Base-by-base conservation (phyloP, 92 coral and sea anemone species). In the Virgularia gustaviana region DNA sequence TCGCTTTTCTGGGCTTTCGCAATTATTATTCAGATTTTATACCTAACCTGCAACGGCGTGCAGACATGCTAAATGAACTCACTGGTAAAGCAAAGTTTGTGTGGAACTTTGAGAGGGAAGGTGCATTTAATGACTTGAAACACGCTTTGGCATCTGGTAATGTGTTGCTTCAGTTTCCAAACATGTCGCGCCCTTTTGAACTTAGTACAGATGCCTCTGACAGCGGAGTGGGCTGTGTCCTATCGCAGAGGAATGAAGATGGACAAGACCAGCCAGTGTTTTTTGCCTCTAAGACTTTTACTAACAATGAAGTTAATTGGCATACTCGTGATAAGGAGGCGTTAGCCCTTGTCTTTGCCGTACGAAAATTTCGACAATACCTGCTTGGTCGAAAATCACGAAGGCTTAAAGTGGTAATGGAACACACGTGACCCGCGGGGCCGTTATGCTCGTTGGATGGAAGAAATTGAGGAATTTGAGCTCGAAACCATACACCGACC, bases 121-220 rank as follows among this genome's bases (percentile, higher is more conserved):
- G 77, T 6, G 82, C 76, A 65, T 75, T 82, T 82, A 73, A 71
- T 75, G 67, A 73, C 51, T 38, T 82, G 63, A 86, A 86, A 36
- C 51, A 63, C 75, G 81, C 76, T 9, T 56, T 82, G 54, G 59
- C 76, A 24, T 77, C 76, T 54, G 71, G 37, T 25, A 60, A 79
- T 9, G 81, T 83, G 18, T 28, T 83, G 30, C 88, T 73, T 65
- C 82, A 75, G 66, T 82, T 86, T 70, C 85, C 82, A 9, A 66
- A 79, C 67, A 42, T 79, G 81, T 41, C 61, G 0, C 59, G 63
- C 11, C 80, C 77, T 13, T 85, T 81, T 58, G 83, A 81, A 72
- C 79, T 64, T 47, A 71, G 83, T 81, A 81, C 78, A 6, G 83
- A 77, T 77, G 78, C 78, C 10, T 81, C 81, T 13, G 86, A 83